Evolutionary conservation across 2,113 vertebrate species (phyloP).

Genomic region (Glareola pratincola): DNA sequence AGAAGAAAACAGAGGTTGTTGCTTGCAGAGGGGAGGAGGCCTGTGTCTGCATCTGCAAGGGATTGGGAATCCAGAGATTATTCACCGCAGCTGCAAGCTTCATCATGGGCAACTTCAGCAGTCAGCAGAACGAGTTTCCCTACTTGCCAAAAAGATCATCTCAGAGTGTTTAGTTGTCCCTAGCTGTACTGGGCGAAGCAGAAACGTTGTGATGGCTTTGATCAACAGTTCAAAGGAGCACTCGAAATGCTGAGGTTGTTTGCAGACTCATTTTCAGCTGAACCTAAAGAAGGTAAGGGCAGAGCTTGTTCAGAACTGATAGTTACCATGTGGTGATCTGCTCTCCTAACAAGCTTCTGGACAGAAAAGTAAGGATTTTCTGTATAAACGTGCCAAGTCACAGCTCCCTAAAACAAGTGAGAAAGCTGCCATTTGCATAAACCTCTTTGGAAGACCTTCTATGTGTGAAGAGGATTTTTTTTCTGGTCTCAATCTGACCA

Average conservation of each 20-base stretch:
- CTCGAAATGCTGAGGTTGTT: background rate
- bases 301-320: background rate
- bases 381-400: background rate
- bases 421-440: background rate
- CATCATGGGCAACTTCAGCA: conserved; percentile 42
- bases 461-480: background rate
- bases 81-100: conserved; percentile 39
- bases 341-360: background rate
- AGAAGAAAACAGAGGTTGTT: conserved; percentile 18
- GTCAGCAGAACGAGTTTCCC: conserved; percentile 2
- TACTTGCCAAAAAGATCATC: conserved; percentile 39
- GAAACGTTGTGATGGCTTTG: conserved; percentile 24
- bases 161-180: conserved; percentile 26
- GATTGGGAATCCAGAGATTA: conserved; percentile 22
- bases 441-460: background rate
- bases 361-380: background rate
- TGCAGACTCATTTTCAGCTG: background rate
- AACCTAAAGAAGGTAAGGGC: background rate
- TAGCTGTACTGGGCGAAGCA: background rate
- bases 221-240: background rate
- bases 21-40: conserved; percentile 16
- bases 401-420: background rate
- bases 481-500: background rate
- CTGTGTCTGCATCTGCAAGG: conserved; percentile 29
- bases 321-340: background rate